A percentile compares a stretch with the other conserved stretches of the same genome.
Conservation (phyloP, 2,797 vertebrate genomes). For the Mus spretus region DNA sequence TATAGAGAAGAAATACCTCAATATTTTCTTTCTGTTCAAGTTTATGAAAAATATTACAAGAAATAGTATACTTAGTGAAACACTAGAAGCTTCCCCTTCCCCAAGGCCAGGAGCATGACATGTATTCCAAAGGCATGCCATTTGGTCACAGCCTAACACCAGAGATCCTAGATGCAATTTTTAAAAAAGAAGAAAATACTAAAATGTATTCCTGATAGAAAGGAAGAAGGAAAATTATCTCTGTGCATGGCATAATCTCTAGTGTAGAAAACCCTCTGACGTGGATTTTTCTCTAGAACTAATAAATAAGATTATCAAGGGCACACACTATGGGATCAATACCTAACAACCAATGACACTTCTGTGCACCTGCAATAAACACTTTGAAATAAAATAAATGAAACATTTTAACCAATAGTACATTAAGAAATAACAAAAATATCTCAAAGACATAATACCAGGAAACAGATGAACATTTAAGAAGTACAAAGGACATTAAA, state of each 20-base stretch:
- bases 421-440: not conserved
- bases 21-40: not conserved
- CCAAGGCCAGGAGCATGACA: not conserved
- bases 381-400: not conserved
- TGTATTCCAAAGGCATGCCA: not conserved
- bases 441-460: not conserved
- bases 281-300: constrained; percentile 6
- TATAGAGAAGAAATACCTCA: not conserved
- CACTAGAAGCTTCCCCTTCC: not conserved
- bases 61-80: constrained; percentile 26
- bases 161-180: not conserved
- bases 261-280: not conserved
- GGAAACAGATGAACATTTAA: not conserved
- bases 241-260: not conserved
- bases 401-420: not conserved
- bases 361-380: not conserved
- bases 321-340: not conserved
- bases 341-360: not conserved
- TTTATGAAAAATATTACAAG: constrained; percentile 6
- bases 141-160: not conserved
- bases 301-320: not conserved
- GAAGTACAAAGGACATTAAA: not conserved
- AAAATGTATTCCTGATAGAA: not conserved
- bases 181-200: constrained; percentile 20
- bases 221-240: not conserved